Evolutionary conservation across 1,140 invertebrate species (phyloP).

Genomic region (Muscidifurax raptorellus): DNA sequence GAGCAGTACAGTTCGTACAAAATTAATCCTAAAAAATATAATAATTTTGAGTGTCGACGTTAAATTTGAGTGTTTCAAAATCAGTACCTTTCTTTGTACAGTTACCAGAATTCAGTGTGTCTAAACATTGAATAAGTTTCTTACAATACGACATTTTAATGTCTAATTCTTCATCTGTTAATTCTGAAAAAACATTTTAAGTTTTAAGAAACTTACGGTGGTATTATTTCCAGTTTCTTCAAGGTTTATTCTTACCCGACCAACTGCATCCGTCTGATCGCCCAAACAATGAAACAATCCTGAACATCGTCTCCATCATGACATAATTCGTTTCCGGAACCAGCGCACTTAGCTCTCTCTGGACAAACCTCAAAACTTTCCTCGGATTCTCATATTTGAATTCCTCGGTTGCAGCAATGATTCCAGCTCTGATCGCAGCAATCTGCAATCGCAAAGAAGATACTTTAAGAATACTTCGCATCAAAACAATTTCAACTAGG

Average conservation of each 20-base stretch:
- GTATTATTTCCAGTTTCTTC: not conserved
- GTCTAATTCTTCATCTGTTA: slow-evolving; percentile 62
- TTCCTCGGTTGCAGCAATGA: slow-evolving; percentile 57
- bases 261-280: slow-evolving; percentile 58
- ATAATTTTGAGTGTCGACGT: not conserved
- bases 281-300: slow-evolving; percentile 65
- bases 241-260: slow-evolving; percentile 57
- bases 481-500: not conserved
- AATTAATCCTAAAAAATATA: slow-evolving; percentile 61
- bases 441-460: slow-evolving; percentile 55
- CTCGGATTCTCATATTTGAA: slow-evolving; percentile 55
- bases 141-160: slow-evolving; percentile 64
- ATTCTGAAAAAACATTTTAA: slow-evolving; percentile 58
- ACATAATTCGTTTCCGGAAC: slow-evolving; percentile 63
- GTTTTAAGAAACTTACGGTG: not conserved
- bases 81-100: slow-evolving; percentile 68
- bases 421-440: slow-evolving; percentile 59
- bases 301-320: slow-evolving; percentile 64
- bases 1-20: slow-evolving; percentile 67
- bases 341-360: slow-evolving; percentile 58
- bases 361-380: slow-evolving; percentile 58
- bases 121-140: slow-evolving; percentile 61
- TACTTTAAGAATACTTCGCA: not conserved
- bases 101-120: slow-evolving; percentile 63
- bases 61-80: not conserved